Evolutionary conservation across 1,140 invertebrate genomes (phyloP).

Genomic region (Sesamia nonagrioides): DNA sequence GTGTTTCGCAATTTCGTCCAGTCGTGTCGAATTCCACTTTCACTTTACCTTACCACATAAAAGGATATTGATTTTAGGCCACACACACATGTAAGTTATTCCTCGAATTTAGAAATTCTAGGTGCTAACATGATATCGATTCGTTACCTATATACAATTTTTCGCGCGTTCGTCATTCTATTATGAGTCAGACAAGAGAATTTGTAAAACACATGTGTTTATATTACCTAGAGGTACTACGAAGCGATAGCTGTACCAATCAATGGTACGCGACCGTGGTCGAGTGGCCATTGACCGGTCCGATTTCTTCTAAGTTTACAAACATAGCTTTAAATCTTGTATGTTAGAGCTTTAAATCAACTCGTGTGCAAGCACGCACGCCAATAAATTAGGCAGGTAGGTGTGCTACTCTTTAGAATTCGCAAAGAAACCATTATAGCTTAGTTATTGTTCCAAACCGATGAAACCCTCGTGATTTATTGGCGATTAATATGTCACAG

Average conservation of each 20-base stretch:
- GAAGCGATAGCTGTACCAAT: constrained; percentile 20
- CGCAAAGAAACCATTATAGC: constrained; percentile 29
- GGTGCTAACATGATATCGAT: constrained; percentile 9
- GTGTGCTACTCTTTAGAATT: constrained; percentile 31
- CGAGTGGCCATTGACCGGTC: constrained; percentile 26
- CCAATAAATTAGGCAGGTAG: constrained; percentile 52
- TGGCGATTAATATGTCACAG: constrained; percentile 34
- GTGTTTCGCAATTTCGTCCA: constrained; percentile 47
- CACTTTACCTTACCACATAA: constrained; percentile 34
- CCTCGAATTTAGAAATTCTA: constrained; percentile 13
- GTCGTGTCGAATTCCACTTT: constrained; percentile 49
- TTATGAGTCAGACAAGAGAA: constrained; percentile 21
- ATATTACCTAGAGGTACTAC: constrained; percentile 7
- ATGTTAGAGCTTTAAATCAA: constrained; percentile 50
- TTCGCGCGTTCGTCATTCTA: constrained; percentile 31
- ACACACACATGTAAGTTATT: background rate
- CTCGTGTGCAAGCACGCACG: constrained; percentile 37
- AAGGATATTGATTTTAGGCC: constrained; percentile 21
- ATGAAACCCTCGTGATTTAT: constrained; percentile 44
- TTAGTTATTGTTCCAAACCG: constrained; percentile 53
- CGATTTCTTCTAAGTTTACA: constrained; percentile 46
- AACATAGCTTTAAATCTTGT: constrained; percentile 55
- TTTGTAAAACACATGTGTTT: constrained; percentile 28
- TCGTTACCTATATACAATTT: constrained; percentile 18
- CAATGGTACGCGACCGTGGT: constrained; percentile 1